Conservation (phyloP, 2,888 invertebrate species). For the Coelinius sp. region DNA sequence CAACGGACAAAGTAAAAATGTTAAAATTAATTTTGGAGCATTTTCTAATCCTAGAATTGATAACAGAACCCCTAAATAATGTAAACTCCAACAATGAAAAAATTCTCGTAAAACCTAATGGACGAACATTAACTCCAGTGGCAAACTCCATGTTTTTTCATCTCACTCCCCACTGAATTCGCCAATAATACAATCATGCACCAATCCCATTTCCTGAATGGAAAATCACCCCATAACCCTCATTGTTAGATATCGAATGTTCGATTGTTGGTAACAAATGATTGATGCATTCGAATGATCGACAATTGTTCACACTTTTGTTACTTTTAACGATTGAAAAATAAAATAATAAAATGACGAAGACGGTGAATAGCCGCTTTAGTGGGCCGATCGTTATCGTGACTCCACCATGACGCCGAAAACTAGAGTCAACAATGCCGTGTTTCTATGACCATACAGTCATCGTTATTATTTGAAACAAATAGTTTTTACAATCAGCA, state of each 20-base stretch:
- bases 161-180: slow-evolving; percentile 13
- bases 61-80: neutral
- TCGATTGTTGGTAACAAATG: neutral
- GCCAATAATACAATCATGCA: slow-evolving; percentile 1
- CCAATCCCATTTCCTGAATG: neutral
- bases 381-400: slow-evolving; percentile 54
- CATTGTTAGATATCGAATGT: neutral
- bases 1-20: neutral
- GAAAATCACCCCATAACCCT: neutral
- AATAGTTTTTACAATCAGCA: neutral
- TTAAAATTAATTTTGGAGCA: neutral
- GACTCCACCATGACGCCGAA: slow-evolving; percentile 59
- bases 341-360: neutral
- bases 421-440: slow-evolving; percentile 42
- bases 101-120: neutral
- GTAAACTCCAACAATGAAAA: neutral
- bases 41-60: neutral
- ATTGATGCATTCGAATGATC: neutral
- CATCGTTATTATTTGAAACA: neutral
- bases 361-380: slow-evolving; percentile 33
- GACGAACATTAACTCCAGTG: neutral
- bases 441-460: slow-evolving; percentile 38
- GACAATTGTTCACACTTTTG: neutral
- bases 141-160: slow-evolving; percentile 5
- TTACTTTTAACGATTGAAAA: neutral